Evolutionary conservation across 2,113 vertebrate species (phyloP), one percentile per base, ranked within the genome.

Genomic region (Cephalopholis sonnerati): DNA sequence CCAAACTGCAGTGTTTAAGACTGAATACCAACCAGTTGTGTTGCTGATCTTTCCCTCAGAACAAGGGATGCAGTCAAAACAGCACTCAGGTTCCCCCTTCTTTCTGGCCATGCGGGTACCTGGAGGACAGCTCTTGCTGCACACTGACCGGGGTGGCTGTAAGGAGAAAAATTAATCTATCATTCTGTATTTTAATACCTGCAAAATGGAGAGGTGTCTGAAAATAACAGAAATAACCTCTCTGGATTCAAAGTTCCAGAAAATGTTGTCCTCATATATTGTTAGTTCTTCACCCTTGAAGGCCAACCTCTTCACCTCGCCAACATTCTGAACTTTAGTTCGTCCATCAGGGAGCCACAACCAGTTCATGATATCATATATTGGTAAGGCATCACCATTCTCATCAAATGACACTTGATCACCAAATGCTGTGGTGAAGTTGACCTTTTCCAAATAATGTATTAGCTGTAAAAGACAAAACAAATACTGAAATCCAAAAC

Each of bases 21-120:
- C 48, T 18, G 48, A 18, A 36, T 8, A 83, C 80, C 24, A 53
- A 95, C 94, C 95, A 89, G 92, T 91, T 53, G 63, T 6, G 68
- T 79, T 72, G 71, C 92, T 94, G 65, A 94, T 84, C 1, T 94
- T 89, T 65, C 95, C 95, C 53, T 96, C 95, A 65, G 95, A 94
- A 83, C 96, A 96, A 2, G 71, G 91, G 22, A 96, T 85, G 57
- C 95, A 96, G 72, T 97, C 94, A 53, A 96, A 97, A 83, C 95
- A 96, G 76, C 95, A 96, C 3, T 85, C 69, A 3, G 95, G 94
- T 55, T 96, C 74, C 5, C 95, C 93, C 8, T 95, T 95, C 54
- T 80, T 92, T 79, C 92, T 93, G 39, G 94, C 94, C 77, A 93
- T 94, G 44, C 90, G 77, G 27, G 93, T 96, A 22, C 95, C 96